Percentiles rank a stretch among this genome's conserved stretches.
Conservation (phyloP, 2,113 vertebrate genomes). For the Nesoenas mayeri region DNA sequence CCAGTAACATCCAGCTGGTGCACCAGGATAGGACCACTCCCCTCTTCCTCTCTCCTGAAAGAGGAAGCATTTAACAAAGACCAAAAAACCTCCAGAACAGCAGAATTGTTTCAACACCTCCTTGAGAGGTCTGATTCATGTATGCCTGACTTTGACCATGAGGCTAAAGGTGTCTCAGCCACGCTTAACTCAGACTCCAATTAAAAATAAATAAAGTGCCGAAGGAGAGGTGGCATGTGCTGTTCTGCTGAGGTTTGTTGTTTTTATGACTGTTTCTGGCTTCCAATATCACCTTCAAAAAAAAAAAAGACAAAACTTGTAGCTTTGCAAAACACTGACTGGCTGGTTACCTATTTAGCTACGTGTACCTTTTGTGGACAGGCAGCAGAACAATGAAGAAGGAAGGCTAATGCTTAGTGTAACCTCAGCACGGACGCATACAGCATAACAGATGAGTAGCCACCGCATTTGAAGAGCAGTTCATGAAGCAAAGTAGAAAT, state of each 20-base stretch:
- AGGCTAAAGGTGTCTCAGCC: constrained; percentile 7
- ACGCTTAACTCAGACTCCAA: background rate
- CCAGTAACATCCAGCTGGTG: background rate
- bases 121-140: background rate
- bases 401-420: background rate
- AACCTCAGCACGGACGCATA: background rate
- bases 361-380: rapidly evolving
- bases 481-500: constrained; percentile 51
- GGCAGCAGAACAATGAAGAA: background rate
- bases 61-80: background rate
- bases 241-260: constrained; percentile 5
- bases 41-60: background rate
- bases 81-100: background rate
- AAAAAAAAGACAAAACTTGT: background rate
- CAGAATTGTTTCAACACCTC: background rate
- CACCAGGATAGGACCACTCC: background rate
- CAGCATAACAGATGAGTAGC: constrained; percentile 10
- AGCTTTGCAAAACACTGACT: background rate
- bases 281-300: background rate
- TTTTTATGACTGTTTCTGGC: background rate
- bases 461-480: constrained; percentile 32
- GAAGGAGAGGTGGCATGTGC: background rate
- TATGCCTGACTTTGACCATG: background rate
- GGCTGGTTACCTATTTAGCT: background rate
- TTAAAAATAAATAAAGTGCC: constrained; percentile 12